Base-by-base conservation (phyloP, 2,113 vertebrate genomes). In the Ophiodon elongatus region DNA sequence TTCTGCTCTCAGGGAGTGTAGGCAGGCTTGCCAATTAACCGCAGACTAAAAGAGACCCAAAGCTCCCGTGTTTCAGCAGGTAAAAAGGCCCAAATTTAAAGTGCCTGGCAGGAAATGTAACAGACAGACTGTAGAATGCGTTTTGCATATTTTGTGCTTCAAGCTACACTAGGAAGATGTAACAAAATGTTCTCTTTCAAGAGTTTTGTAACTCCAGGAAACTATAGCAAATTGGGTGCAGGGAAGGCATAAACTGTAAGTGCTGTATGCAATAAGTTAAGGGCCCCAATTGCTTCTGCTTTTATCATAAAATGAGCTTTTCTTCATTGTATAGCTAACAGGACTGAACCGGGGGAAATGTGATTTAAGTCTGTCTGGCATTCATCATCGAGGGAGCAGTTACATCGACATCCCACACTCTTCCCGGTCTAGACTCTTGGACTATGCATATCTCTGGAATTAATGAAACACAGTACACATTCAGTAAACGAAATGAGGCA, bases 11-110 rank as follows among this genome's bases (percentile, higher is more conserved):
- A 86, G 87, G 84, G 88, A 86, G 85, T 82, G 85, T 66, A 84
- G 86, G 59, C 85, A 83, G 72, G 73, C 76, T 82, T 91, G 87
- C 89, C 93, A 93, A 94, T 94, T 93, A 95, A 88, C 80, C 33
- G 73, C 66, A 85, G 73, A 73, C 89, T 86, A 77, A 85, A 90
- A 92, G 85, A 78, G 85, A 90, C 45, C 82, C 81, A 60, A 54
- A 78, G 80, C 87, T 76, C 31, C 79, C 2, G 69, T 56, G 81
- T 91, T 88, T 84, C 84, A 83, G 84, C 84, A 92, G 90, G 90
- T 93, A 76, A 82, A 89, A 90, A 83, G 69, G 68, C 59, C 43
- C 68, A 72, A 23, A 79, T 87, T 89, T 79, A 86, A 90, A 93
- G 87, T 85, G 78, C 72, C 85, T 76, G 65, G 76, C 76, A 82